Evolutionary conservation across 2,888 invertebrate genomes (phyloP).

Genomic region (Cremastinae sp.): DNA sequence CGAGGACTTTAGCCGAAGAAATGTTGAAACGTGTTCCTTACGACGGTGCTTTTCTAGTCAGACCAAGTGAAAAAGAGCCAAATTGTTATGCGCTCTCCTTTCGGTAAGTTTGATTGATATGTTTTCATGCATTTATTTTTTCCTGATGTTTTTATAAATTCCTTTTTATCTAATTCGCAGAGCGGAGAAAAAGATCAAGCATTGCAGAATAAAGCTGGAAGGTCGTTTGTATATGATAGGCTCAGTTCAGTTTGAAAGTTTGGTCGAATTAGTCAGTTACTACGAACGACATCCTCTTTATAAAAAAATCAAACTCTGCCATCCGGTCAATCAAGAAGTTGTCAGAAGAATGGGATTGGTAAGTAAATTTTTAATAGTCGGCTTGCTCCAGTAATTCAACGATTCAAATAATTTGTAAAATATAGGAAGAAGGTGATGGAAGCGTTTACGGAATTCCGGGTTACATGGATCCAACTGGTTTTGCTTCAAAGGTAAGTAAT

Average conservation of each 20-base stretch:
- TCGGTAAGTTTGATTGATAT: conserved; percentile 84
- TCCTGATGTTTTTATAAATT: background rate
- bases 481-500: conserved; percentile 85
- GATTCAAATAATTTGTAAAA: background rate
- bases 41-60: conserved; percentile 96
- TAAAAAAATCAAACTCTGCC: conserved; percentile 92
- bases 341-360: conserved; percentile 85
- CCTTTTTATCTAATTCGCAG: conserved; percentile 80
- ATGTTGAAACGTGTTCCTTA: conserved; percentile 90
- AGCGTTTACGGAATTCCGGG: conserved; percentile 87
- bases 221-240: conserved; percentile 95
- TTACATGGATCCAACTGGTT: conserved; percentile 91
- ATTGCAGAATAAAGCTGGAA: conserved; percentile 96
- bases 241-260: conserved; percentile 95
- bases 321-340: conserved; percentile 90
- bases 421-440: conserved; percentile 86
- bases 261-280: conserved; percentile 95
- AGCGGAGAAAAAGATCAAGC: conserved; percentile 96
- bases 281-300: conserved; percentile 96
- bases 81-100: conserved; percentile 97
- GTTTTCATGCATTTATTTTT: background rate
- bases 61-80: conserved; percentile 93
- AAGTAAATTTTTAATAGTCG: conserved; percentile 75
- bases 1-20: conserved; percentile 92
- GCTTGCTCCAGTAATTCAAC: conserved; percentile 17